Evolutionary conservation across 2,888 invertebrate genomes (phyloP), one percentile per base, ranked within the genome.

Genomic region (Capitulum mitella): DNA sequence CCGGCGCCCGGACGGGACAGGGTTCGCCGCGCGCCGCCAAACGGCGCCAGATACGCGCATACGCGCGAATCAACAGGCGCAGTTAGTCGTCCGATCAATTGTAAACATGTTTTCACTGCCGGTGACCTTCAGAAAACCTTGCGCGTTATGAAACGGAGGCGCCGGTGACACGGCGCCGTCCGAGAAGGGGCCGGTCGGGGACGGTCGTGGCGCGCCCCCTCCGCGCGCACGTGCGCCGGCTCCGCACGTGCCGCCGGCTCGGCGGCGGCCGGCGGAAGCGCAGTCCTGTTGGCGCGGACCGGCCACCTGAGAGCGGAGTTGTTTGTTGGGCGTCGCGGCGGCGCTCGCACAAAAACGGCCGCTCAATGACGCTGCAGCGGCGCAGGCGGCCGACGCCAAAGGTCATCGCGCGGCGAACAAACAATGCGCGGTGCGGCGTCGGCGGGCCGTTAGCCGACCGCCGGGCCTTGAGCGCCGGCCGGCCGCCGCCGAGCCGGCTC

Each of bases 101-200:
- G 70, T 70, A 70, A 70, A 70, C 70, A 70, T 70, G 70, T 70
- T 70, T 70, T 64, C 64, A 19, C 32, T 64, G 64, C 2, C 64
- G 70, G 16, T 10, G 70, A 70, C 70, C 70, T 70, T 70, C 70
- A 70, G 64, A 19, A 19, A 64, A 64, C 64, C 70, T 70, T 40
- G 58, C 37, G 40, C 70, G 26, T 70, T 70, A 70, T 70, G 70
- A 70, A 34, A 34, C 34, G 34, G 5, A 58, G 43, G 43, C 64
- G 10, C 34, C 19, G 64, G 29, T 19, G 64, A 64, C 32, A 64
- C 34, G 32, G 64, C 29, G 58, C 58, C n/a, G n/a, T n/a, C n/a
- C n/a, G n/a, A n/a, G n/a, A n/a, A n/a, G n/a, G n/a, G n/a, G 29
- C 29, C 58, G 58, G 58, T 6, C 58, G 58, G n/a, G n/a, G 58